Percentiles rank a stretch among this genome's conserved stretches.
These are phyloP conservation scores for Sarcophaga carnaria DNA, from an alignment of 2,888 invertebrate genomes.

Conservation along the genomic window DNA sequence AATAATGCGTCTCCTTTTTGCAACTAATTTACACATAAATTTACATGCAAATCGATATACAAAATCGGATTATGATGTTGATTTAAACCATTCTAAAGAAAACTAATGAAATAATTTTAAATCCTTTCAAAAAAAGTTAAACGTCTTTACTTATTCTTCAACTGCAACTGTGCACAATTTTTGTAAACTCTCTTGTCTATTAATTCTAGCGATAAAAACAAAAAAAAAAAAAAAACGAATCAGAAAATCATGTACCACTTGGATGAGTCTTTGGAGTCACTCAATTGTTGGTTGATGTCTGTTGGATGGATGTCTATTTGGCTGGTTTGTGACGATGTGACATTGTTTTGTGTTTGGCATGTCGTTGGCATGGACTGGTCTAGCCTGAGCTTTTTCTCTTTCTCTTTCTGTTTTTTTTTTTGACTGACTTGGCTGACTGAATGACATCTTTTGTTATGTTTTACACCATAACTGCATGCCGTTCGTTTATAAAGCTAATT, in stretches of 20 bases:
- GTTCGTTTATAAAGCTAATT: constrained; percentile 71
- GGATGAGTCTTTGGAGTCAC: constrained; percentile 36
- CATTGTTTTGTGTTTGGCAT: background rate
- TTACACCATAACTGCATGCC: constrained; percentile 70
- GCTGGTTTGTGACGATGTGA: background rate
- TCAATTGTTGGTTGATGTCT: constrained; percentile 32
- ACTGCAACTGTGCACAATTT: background rate
- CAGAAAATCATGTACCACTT: constrained; percentile 55
- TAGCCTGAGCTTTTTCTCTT: background rate
- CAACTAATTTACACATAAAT: no score
- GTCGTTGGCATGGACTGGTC: background rate
- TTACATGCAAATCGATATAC: no score
- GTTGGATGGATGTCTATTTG: constrained; percentile 14
- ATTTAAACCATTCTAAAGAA: no score
- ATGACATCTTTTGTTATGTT: constrained; percentile 69
- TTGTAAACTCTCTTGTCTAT: constrained; percentile 31
- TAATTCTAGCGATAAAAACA: constrained; percentile 32
- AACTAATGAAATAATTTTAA: no score
- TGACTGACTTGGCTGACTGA: constrained; percentile 57
- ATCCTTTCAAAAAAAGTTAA: no score
- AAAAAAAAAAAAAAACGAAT: constrained; percentile 34
- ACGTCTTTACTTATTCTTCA: background rate
- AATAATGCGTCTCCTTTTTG: no score
- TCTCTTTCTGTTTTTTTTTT: background rate
- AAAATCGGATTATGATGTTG: no score